phyloP scores from a whole-genome alignment of 2,113 vertebrate genomes.

The Anarrhichthys ocellatus region DNA sequence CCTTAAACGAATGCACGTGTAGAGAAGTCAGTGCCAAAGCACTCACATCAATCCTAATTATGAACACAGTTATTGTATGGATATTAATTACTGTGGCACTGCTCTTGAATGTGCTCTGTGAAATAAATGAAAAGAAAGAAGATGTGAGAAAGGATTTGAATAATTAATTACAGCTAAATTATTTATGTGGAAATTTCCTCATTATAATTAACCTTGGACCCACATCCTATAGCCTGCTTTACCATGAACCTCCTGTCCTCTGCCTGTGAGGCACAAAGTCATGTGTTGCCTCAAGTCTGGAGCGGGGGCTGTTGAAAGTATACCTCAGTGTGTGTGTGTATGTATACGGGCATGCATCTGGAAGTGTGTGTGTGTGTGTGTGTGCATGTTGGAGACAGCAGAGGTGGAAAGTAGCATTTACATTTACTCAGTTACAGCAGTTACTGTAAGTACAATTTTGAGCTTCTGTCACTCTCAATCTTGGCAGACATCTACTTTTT shows the following conservation, averaged over 20 bases:
- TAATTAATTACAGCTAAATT: conserved; percentile 67
- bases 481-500: conserved; percentile 10
- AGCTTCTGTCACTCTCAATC: conserved; percentile 31
- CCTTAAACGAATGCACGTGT: background rate
- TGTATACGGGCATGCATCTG: background rate
- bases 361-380: background rate
- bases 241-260: conserved; percentile 27
- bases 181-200: conserved; percentile 48
- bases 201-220: conserved; percentile 65
- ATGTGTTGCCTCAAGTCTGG: conserved; percentile 6
- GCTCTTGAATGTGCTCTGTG: conserved; percentile 39
- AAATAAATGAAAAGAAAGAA: conserved; percentile 68
- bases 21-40: conserved; percentile 1
- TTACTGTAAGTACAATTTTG: conserved; percentile 10
- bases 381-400: conserved; percentile 9
- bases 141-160: conserved; percentile 53
- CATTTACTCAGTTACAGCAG: conserved; percentile 4
- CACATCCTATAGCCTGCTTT: conserved; percentile 42
- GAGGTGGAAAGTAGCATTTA: conserved; percentile 21
- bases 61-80: conserved; percentile 46
- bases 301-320: conserved; percentile 35
- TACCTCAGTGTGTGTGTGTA: background rate
- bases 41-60: conserved; percentile 54
- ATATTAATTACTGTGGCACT: conserved; percentile 49
- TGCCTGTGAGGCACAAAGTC: conserved; percentile 42